A percentile compares a stretch with the other conserved stretches of the same genome.
These are phyloP conservation scores for Alfaro cultratus DNA, from an alignment of 2,797 vertebrate genomes.

Conservation along the genomic window DNA sequence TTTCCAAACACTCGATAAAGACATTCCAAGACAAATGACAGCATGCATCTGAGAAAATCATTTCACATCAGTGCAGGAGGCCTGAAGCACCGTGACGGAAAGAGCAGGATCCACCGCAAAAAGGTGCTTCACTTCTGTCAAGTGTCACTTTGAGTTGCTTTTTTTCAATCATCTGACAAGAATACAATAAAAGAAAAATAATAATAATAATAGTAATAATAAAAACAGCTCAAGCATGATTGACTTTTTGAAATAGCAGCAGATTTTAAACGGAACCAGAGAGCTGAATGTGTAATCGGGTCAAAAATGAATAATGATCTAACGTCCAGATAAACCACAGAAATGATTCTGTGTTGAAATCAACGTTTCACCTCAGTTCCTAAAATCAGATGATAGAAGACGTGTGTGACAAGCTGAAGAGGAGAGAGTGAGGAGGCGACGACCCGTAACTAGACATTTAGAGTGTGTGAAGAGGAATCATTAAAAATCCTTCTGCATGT, in stretches of 20 bases:
- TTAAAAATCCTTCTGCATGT: not conserved
- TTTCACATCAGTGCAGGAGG: not conserved
- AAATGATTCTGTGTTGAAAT: not conserved
- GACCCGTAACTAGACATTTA: too few species aligned
- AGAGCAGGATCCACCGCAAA: not conserved
- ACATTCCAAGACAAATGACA: not conserved
- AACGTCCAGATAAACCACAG: not conserved
- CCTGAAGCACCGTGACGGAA: not conserved
- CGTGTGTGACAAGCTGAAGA: too few species aligned
- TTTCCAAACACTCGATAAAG: not conserved
- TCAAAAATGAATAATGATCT: not conserved
- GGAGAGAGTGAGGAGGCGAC: not conserved
- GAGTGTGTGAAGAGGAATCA: not conserved
- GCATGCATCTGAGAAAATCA: not conserved
- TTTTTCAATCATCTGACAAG: not conserved
- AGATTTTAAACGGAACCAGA: not conserved
- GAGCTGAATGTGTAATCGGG: too few species aligned
- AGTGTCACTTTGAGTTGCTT: not conserved
- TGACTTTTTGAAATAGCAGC: not conserved
- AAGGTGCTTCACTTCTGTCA: not conserved
- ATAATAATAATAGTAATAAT: too few species aligned
- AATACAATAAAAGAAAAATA: too few species aligned
- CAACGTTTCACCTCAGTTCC: too few species aligned
- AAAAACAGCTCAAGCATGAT: not conserved
- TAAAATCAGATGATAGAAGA: not conserved